Percentiles rank a stretch among this genome's conserved stretches.
Conservation (phyloP, 35 echinoderm and acorn worm species). For the Anneissia japonica region DNA sequence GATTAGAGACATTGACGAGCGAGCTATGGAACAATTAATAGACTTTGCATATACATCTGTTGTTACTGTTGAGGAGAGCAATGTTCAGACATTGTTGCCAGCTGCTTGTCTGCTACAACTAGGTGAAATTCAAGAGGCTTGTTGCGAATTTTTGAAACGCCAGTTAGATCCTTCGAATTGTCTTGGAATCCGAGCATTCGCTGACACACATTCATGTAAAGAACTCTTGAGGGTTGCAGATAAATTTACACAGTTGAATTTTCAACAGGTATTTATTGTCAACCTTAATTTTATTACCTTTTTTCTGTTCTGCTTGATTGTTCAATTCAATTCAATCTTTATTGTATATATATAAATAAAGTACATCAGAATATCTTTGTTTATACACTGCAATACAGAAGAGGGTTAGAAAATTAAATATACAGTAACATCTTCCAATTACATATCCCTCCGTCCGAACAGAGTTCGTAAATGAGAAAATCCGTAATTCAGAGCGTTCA, state of each 20-base stretch:
- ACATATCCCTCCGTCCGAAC: too few species aligned
- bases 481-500: too few species aligned
- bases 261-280: constrained; percentile 78
- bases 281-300: too few species aligned
- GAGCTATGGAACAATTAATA: constrained; percentile 81
- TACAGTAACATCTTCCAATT: too few species aligned
- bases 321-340: too few species aligned
- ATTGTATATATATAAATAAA: too few species aligned
- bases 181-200: constrained; percentile 93
- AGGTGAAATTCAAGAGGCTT: constrained; percentile 91
- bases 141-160: constrained; percentile 90
- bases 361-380: too few species aligned
- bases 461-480: too few species aligned
- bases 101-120: constrained; percentile 84
- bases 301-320: too few species aligned
- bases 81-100: constrained; percentile 91
- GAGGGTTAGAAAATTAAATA: too few species aligned
- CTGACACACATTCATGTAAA: constrained; percentile 79
- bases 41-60: constrained; percentile 96
- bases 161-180: constrained; percentile 92
- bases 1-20: constrained; percentile 91
- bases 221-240: constrained; percentile 89
- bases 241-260: constrained; percentile 94
- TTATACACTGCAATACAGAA: too few species aligned
- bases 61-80: constrained; percentile 81